A percentile compares a stretch with the other conserved stretches of the same genome.
Conservation (phyloP, 2,113 vertebrate species). For the Rhea pennata region DNA sequence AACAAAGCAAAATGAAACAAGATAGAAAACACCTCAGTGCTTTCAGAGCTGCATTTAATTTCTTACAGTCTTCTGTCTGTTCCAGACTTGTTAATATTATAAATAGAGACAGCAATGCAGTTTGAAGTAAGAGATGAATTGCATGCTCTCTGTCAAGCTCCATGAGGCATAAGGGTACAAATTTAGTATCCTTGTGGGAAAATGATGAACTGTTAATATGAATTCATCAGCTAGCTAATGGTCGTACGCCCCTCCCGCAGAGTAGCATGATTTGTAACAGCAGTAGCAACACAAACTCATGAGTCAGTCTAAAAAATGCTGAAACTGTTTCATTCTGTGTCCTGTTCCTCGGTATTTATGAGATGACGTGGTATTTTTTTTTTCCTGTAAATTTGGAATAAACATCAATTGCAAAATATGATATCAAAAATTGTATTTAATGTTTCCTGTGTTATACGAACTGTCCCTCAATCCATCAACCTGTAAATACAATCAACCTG, state of each 20-base stretch:
- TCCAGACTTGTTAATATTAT: slow-evolving; percentile 6
- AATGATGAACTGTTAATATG: neutral
- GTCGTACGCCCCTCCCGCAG: neutral
- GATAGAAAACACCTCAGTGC: neutral
- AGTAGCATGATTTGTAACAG: neutral
- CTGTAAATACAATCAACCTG: neutral
- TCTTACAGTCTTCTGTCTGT: neutral
- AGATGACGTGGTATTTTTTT: neutral
- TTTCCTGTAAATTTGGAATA: neutral
- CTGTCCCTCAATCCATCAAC: neutral
- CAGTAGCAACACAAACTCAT: neutral
- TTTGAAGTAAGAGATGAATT: slow-evolving; percentile 4
- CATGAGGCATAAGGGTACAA: neutral
- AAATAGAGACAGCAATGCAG: slow-evolving; percentile 3
- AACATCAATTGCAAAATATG: neutral
- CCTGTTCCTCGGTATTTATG: neutral
- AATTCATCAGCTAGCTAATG: slow-evolving; percentile 20
- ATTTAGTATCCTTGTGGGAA: neutral
- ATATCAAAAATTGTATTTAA: neutral
- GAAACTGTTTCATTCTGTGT: neutral
- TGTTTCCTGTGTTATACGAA: neutral
- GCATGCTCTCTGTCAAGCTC: neutral
- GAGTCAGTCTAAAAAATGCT: neutral
- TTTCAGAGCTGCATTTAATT: slow-evolving; percentile 9
- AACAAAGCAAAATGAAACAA: neutral